These are phyloP conservation scores for Rostratula benghalensis DNA, from an alignment of 2,113 vertebrate species.

Conservation along the genomic window DNA sequence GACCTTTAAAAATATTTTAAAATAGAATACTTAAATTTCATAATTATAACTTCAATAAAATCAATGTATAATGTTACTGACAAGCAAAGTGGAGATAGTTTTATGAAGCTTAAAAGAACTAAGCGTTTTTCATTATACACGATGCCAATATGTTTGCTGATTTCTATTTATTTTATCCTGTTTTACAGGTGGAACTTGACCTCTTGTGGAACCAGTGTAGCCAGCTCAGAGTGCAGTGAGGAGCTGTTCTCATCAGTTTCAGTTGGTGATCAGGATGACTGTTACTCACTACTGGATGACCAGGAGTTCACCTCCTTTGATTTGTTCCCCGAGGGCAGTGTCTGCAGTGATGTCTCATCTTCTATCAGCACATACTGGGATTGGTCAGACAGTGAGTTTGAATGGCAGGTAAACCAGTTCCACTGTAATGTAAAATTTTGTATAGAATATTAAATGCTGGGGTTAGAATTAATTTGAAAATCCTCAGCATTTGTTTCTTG, in stretches of 20 bases:
- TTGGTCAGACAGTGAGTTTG: slow-evolving; percentile 99
- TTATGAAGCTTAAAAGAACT: not conserved
- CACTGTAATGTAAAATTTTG: not conserved
- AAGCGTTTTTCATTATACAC: not conserved
- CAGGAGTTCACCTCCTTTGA: slow-evolving; percentile 96
- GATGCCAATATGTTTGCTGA: not conserved
- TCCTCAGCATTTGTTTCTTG: not conserved
- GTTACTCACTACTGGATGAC: slow-evolving; percentile 94
- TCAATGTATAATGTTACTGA: not conserved
- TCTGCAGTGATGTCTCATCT: slow-evolving; percentile 98
- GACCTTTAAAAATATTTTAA: not conserved
- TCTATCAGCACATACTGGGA: slow-evolving; percentile 99
- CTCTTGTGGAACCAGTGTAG: slow-evolving; percentile 95
- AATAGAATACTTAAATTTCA: not conserved
- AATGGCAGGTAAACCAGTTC: slow-evolving; percentile 91
- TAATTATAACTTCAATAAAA: not conserved
- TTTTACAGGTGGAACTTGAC: slow-evolving; percentile 93
- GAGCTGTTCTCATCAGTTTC: slow-evolving; percentile 97
- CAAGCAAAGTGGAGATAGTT: not conserved
- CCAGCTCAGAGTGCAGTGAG: slow-evolving; percentile 97
- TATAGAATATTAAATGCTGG: not conserved
- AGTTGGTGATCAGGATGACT: slow-evolving; percentile 96
- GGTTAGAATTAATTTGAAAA: not conserved
- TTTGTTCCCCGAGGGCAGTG: slow-evolving; percentile 95
- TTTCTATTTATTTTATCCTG: slow-evolving; percentile 13